Evolutionary conservation across 2,797 vertebrate genomes (phyloP).

Genomic region (Halcyon chelicuti): DNA sequence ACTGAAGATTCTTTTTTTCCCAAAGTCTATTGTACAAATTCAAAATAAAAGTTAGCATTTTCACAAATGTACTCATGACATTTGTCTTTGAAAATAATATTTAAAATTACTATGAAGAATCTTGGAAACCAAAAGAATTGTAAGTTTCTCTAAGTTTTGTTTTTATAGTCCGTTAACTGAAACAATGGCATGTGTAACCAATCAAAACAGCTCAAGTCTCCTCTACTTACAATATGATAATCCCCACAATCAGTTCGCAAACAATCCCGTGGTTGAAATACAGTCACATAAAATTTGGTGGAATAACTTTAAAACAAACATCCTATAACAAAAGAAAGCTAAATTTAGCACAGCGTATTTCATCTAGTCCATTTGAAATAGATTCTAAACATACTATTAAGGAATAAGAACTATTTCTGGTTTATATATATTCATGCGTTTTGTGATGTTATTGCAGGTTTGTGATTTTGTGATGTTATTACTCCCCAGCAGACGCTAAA

Average conservation of each 20-base stretch:
- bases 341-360: not conserved
- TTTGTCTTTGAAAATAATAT: not conserved
- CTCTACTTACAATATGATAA: not conserved
- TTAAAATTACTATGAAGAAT: not conserved
- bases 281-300: not conserved
- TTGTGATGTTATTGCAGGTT: not conserved
- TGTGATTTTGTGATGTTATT: not conserved
- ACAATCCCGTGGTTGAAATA: not conserved
- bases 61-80: not conserved
- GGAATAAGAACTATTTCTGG: not conserved
- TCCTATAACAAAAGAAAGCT: not conserved
- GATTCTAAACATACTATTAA: not conserved
- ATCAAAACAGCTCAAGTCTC: conserved; percentile 10
- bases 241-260: not conserved
- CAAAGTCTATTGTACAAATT: not conserved
- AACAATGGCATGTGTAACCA: not conserved
- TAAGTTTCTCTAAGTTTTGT: not conserved
- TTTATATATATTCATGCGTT: not conserved
- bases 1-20: not conserved
- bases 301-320: not conserved
- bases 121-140: not conserved
- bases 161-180: not conserved
- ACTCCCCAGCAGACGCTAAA: not conserved
- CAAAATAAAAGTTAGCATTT: not conserved
- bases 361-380: not conserved